phyloP scores from a whole-genome alignment of 2,888 invertebrate species.

The Sthenelais limicola region DNA sequence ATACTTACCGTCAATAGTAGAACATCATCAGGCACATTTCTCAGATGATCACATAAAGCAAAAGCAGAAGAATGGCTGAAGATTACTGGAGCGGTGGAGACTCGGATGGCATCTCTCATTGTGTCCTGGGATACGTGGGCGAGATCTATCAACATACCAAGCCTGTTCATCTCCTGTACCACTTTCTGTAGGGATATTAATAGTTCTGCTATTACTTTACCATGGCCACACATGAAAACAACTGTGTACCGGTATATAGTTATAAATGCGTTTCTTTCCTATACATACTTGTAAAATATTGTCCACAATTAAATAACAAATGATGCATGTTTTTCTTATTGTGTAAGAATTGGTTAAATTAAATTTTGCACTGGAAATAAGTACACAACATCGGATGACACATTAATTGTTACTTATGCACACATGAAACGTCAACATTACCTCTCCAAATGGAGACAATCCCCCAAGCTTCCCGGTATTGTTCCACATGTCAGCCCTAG shows the following conservation, averaged over 20 bases:
- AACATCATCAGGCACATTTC: slow-evolving; percentile 92
- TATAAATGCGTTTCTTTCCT: too few relatives aligned
- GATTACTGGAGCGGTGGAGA: slow-evolving; percentile 89
- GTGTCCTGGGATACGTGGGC: slow-evolving; percentile 82
- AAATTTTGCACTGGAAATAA: too few relatives aligned
- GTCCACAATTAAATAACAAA: too few relatives aligned
- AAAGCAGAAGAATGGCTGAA: slow-evolving; percentile 94
- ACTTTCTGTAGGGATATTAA: slow-evolving; percentile 77
- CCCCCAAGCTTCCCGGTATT: slow-evolving; percentile 14
- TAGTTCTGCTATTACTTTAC: too few relatives aligned
- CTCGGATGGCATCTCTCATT: slow-evolving; percentile 86
- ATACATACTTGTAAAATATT: too few relatives aligned
- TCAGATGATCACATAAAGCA: slow-evolving; percentile 87
- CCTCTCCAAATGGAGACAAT: slow-evolving; percentile 22
- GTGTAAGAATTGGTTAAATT: too few relatives aligned
- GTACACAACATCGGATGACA: too few relatives aligned
- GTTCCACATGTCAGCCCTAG: slow-evolving; percentile 28
- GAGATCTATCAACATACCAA: slow-evolving; percentile 88
- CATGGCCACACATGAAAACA: too few relatives aligned
- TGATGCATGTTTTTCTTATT: too few relatives aligned
- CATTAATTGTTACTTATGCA: background rate
- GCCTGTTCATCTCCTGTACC: slow-evolving; percentile 89
- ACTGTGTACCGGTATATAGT: too few relatives aligned
- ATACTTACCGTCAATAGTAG: slow-evolving; percentile 71
- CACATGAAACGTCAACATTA: background rate